Conservation (phyloP, 2,888 invertebrate genomes). For the Pyrocoelia pectoralis region DNA sequence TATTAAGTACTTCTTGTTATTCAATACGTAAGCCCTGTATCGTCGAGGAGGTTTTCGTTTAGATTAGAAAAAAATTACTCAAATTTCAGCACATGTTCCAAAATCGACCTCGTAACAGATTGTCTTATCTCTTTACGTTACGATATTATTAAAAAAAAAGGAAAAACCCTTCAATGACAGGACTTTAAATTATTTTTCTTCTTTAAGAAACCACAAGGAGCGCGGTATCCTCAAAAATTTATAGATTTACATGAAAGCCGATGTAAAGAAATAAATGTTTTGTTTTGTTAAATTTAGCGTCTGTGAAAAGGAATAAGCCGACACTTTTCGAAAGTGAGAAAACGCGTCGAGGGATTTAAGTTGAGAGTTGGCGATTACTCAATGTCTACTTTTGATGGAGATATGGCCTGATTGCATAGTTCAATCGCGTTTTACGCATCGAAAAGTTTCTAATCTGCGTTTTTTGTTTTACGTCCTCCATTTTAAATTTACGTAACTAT, state of each 20-base stretch:
- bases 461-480: constrained; percentile 15
- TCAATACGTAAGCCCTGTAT: background rate
- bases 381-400: constrained; percentile 50
- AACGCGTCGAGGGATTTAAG: constrained; percentile 51
- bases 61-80: background rate
- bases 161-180: background rate
- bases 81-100: background rate
- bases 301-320: constrained; percentile 39
- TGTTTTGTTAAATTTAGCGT: constrained; percentile 36
- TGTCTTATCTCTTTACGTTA: background rate
- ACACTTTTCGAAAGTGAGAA: constrained; percentile 49
- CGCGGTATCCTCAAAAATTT: background rate
- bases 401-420: constrained; percentile 44
- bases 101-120: background rate
- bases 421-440: constrained; percentile 33
- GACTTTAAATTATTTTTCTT: background rate
- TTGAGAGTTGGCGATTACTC: constrained; percentile 54
- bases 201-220: too few relatives aligned
- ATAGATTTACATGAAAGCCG: constrained; percentile 15
- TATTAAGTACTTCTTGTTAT: too few relatives aligned
- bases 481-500: constrained; percentile 29
- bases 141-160: background rate
- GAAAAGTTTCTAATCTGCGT: constrained; percentile 42
- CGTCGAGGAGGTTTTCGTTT: background rate
- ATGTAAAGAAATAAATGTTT: constrained; percentile 24